phyloP scores from a whole-genome alignment of 2,797 vertebrate genomes.

The Sebastes trivittatus region DNA sequence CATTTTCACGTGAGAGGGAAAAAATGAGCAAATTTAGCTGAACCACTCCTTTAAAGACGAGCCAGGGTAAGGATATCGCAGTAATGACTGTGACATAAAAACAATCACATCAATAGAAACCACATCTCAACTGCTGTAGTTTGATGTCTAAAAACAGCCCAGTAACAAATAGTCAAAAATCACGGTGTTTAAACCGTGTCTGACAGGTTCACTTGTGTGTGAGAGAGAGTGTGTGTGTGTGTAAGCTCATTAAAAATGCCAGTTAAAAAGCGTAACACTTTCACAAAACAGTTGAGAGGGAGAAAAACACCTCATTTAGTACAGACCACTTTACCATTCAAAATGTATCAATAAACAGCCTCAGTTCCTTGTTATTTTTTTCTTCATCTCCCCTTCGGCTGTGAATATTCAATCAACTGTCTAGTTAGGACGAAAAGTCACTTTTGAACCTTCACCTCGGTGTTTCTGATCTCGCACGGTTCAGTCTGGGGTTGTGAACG shows the following conservation, averaged over 20 bases:
- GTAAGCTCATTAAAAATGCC: slow-evolving; percentile 69
- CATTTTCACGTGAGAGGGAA: slow-evolving; percentile 20
- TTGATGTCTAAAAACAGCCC: slow-evolving; percentile 81
- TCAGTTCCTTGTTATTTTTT: slow-evolving; percentile 29
- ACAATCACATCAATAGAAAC: slow-evolving; percentile 72
- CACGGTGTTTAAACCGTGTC: slow-evolving; percentile 60
- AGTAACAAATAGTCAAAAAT: slow-evolving; percentile 70
- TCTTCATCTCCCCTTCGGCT: slow-evolving; percentile 22
- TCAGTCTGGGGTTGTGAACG: slow-evolving; percentile 46
- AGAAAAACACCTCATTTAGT: slow-evolving; percentile 65
- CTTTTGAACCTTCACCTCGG: slow-evolving; percentile 61
- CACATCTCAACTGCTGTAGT: slow-evolving; percentile 67
- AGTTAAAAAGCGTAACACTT: slow-evolving; percentile 58
- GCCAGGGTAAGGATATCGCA: slow-evolving; percentile 58
- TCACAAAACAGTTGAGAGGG: slow-evolving; percentile 44
- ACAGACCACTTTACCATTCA: slow-evolving; percentile 52
- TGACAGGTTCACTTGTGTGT: slow-evolving; percentile 67
- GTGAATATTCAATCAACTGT: slow-evolving; percentile 53
- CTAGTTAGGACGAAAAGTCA: slow-evolving; percentile 54
- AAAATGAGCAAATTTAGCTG: slow-evolving; percentile 45
- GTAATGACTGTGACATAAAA: slow-evolving; percentile 70
- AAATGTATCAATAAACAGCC: slow-evolving; percentile 61
- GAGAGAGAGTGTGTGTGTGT: not conserved
- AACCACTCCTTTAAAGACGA: slow-evolving; percentile 61
- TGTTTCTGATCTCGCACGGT: slow-evolving; percentile 54